Conservation (phyloP, 2,113 vertebrate species). For the Cochlearius cochlearius region DNA sequence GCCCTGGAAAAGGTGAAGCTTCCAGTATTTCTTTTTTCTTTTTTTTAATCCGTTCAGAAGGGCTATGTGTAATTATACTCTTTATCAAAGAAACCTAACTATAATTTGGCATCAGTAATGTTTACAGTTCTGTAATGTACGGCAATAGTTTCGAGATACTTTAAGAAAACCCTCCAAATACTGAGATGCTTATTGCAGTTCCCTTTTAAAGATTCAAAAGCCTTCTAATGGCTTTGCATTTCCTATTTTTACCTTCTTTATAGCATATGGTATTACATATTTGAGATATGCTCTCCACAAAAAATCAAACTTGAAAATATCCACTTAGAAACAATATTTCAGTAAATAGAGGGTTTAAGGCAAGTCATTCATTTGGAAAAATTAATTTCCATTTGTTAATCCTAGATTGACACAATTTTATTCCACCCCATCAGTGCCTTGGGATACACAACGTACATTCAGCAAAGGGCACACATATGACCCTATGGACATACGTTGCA, state of each 20-base stretch:
- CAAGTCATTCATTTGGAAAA: conserved; percentile 81
- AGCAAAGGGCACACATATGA: conserved; percentile 64
- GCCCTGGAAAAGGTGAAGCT: conserved; percentile 1
- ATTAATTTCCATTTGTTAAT: conserved; percentile 47
- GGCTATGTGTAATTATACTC: conserved; percentile 7
- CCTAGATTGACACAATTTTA: conserved; percentile 47
- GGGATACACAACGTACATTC: conserved; percentile 73
- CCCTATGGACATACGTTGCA: conserved; percentile 65
- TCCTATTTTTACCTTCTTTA: conserved; percentile 1
- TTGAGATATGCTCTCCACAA: conserved; percentile 8
- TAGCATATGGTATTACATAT: not conserved
- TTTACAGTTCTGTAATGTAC: not conserved
- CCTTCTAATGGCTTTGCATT: not conserved
- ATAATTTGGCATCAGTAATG: conserved; percentile 49
- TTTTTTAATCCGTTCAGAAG: not conserved
- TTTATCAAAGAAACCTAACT: conserved; percentile 30
- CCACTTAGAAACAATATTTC: conserved; percentile 64
- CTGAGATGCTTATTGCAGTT: conserved; percentile 75
- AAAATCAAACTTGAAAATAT: conserved; percentile 50
- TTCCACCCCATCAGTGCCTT: conserved; percentile 67
- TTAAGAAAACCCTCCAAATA: conserved; percentile 74
- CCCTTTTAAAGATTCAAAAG: conserved; percentile 47
- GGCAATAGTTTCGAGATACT: conserved; percentile 40
- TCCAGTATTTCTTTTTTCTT: not conserved
- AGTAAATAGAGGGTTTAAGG: conserved; percentile 95